Evolutionary conservation across 2,888 invertebrate genomes (phyloP).

Genomic region (Stenodera caucasica): DNA sequence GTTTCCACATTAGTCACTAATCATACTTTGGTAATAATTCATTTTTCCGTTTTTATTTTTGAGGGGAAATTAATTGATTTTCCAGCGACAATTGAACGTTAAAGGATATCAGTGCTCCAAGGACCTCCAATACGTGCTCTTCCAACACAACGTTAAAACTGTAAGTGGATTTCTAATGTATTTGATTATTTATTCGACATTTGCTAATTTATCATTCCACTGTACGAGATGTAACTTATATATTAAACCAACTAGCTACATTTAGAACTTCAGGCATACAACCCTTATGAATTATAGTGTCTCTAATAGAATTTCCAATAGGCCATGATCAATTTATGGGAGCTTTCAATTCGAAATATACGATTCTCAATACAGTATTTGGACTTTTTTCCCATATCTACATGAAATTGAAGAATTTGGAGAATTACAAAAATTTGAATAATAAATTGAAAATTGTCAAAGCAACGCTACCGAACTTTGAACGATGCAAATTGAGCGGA

Average conservation of each 20-base stretch:
- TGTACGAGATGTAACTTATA: constrained; percentile 1
- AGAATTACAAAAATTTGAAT: too few relatives aligned
- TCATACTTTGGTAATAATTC: constrained; percentile 74
- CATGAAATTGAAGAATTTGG: too few relatives aligned
- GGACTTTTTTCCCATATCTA: too few relatives aligned
- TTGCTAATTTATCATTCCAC: background rate
- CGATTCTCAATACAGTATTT: background rate
- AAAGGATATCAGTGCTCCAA: constrained; percentile 84
- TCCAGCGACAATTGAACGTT: constrained; percentile 83
- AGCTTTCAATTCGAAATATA: background rate
- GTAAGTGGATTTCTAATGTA: constrained; percentile 59
- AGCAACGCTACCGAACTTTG: too few relatives aligned
- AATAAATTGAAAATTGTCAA: too few relatives aligned
- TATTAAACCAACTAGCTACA: background rate
- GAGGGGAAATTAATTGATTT: constrained; percentile 34
- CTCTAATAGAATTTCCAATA: background rate
- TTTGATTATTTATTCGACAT: constrained; percentile 5
- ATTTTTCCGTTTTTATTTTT: background rate
- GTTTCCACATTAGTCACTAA: constrained; percentile 81
- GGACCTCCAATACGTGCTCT: constrained; percentile 83
- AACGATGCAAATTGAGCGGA: background rate
- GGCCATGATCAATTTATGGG: background rate
- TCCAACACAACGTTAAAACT: constrained; percentile 87
- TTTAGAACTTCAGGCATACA: background rate
- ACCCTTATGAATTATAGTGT: background rate